Evolutionary conservation across 2,797 vertebrate genomes (phyloP), one percentile per base, ranked within the genome.

Genomic region (Triplophysa yarkandensis): DNA sequence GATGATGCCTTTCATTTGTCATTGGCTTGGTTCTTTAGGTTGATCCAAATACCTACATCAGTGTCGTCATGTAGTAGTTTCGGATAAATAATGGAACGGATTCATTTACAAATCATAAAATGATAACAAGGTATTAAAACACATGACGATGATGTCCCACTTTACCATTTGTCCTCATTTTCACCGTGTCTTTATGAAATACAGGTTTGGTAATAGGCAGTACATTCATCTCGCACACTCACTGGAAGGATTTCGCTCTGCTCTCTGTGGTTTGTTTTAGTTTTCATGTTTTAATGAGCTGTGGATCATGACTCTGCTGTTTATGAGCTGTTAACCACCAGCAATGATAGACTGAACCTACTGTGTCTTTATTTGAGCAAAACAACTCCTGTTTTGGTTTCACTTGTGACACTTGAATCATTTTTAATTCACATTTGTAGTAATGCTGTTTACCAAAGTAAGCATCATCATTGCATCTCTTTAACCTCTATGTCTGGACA

Each of bases 251-350:
- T 69, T 60, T 73, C n/a, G 34, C n/a, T 44, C 6, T 21, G 8
- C 62, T 77, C 67, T 54, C 66, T 76, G 46, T 63, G 48, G 68
- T 74, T 83, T 82, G 21, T 69, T 57, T n/a, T 25, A 34, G 21
- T 54, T 66, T n/a, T 23, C 17, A 23, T 28, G 10, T 34, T 62
- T 21, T 57, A 30, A 41, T 6, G 82, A 82, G 76, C 81, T 80
- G 69, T 68, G 81, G 71, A 30, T 81, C 70, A 77, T 74, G 68
- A 83, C 60, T 79, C 28, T 71, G 76, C 72, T 86, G 84, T 90
- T 90, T 90, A 87, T 88, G 89, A 87, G 84, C 83, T 85, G 83
- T 84, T 84, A 85, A 85, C 80, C 79, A 44, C 72, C 75, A 62
- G 34, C 23, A 70, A 19, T 55, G 27, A 55, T n/a, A n/a, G 19